Conservation (phyloP, 2,888 invertebrate species). For the Meloe dianella region DNA sequence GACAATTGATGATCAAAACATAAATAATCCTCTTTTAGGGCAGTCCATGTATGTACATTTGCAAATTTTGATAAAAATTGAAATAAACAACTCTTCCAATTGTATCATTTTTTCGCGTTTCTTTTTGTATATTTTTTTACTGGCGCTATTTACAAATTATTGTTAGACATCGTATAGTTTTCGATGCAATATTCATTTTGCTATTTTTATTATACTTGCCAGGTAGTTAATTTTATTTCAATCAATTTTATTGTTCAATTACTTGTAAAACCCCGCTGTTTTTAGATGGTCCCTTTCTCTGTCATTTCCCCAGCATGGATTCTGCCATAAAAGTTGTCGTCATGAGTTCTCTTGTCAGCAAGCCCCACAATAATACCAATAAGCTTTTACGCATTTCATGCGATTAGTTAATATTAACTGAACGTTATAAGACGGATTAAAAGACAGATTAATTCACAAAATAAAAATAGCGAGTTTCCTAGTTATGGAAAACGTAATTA, state of each 20-base stretch:
- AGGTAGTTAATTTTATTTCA: background rate
- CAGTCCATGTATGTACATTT: conserved; percentile 5
- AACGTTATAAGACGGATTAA: background rate
- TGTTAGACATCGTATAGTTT: no score
- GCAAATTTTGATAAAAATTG: background rate
- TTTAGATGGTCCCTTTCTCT: conserved; percentile 11
- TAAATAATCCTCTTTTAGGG: background rate
- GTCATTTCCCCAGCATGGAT: conserved; percentile 24
- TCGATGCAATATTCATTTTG: background rate
- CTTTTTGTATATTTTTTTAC: background rate
- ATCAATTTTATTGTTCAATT: conserved; percentile 1
- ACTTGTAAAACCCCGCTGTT: conserved; percentile 12
- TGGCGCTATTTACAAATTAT: conserved; percentile 7
- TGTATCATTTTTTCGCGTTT: background rate
- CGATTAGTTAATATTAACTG: background rate
- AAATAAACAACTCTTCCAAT: background rate
- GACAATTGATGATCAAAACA: background rate
- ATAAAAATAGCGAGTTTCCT: background rate
- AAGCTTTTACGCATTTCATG: conserved; percentile 20
- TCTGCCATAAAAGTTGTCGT: conserved; percentile 27
- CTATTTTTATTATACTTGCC: background rate
- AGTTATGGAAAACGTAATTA: no score
- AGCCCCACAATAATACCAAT: conserved; percentile 43
- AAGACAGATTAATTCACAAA: background rate
- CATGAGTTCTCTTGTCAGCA: conserved; percentile 50